These are phyloP conservation scores for Carcharodon carcharias DNA, from an alignment of 2,797 vertebrate species.

Conservation along the genomic window DNA sequence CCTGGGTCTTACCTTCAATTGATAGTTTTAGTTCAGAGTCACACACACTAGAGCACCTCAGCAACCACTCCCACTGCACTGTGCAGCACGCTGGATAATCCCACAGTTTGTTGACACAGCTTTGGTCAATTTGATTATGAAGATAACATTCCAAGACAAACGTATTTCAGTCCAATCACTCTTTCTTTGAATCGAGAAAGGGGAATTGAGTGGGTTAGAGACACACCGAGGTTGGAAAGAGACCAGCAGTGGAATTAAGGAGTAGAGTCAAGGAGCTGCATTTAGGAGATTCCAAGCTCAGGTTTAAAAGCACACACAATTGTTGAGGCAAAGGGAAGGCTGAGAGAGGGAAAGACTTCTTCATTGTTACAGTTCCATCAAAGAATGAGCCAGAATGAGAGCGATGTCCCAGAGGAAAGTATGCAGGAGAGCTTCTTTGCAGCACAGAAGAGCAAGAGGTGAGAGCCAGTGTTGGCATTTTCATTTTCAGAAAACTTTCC, in stretches of 20 bases:
- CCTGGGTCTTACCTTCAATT: neutral
- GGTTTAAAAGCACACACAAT: neutral
- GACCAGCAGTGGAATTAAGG: too few relatives aligned
- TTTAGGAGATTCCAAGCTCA: neutral
- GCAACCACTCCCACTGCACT: neutral
- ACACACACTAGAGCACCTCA: neutral
- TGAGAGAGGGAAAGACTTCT: neutral
- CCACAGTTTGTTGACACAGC: neutral
- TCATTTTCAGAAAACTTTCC: neutral
- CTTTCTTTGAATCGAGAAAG: neutral
- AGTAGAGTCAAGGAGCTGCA: neutral
- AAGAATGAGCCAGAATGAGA: neutral
- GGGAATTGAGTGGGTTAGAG: neutral
- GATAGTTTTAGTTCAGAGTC: neutral
- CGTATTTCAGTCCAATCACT: neutral
- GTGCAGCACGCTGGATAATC: neutral
- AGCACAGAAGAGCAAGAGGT: too few relatives aligned
- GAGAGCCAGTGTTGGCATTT: neutral
- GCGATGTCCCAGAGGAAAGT: too few relatives aligned
- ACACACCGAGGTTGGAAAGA: neutral
- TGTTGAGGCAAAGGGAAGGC: neutral
- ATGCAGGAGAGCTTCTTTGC: neutral
- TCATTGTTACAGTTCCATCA: neutral
- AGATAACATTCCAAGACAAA: neutral
- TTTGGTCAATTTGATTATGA: neutral